These are phyloP conservation scores for Pygmarrhopalites habei DNA, from an alignment of 1,140 invertebrate species.

Conservation along the genomic window DNA sequence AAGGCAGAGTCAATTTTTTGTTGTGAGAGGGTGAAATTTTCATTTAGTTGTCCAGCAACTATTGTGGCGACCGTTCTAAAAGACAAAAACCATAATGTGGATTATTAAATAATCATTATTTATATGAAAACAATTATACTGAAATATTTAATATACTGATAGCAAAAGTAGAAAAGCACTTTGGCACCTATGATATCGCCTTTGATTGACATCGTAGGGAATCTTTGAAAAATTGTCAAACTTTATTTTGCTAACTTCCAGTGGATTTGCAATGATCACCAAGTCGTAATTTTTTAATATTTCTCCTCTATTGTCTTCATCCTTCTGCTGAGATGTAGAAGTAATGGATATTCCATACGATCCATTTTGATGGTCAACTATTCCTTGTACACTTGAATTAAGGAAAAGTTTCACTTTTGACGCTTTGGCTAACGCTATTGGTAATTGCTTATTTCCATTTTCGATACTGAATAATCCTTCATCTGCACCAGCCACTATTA, in stretches of 20 bases:
- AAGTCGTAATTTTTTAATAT: constrained; percentile 48
- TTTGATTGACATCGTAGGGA: constrained; percentile 8
- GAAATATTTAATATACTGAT: too few relatives aligned
- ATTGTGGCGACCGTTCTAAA: constrained; percentile 55
- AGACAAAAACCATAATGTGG: too few relatives aligned
- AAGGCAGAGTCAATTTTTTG: constrained; percentile 44
- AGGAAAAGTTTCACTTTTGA: constrained; percentile 38
- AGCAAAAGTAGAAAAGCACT: too few relatives aligned
- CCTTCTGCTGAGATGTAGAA: background rate
- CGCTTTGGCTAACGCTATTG: constrained; percentile 45
- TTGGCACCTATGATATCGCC: constrained; percentile 15
- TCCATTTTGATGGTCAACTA: constrained; percentile 14
- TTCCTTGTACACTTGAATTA: constrained; percentile 17
- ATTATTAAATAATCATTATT: too few relatives aligned
- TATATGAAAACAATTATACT: too few relatives aligned
- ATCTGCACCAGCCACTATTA: constrained; percentile 50
- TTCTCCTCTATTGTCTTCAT: too few relatives aligned
- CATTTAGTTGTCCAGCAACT: constrained; percentile 50
- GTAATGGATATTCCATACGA: constrained; percentile 10
- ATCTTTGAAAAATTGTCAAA: constrained; percentile 44
- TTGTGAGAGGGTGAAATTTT: constrained; percentile 32
- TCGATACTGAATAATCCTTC: constrained; percentile 54
- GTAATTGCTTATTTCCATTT: constrained; percentile 56
- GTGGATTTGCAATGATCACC: constrained; percentile 54
- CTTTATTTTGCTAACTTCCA: constrained; percentile 42